Conservation (phyloP, 1,140 invertebrate genomes). For the Ostrea denselamellosa region DNA sequence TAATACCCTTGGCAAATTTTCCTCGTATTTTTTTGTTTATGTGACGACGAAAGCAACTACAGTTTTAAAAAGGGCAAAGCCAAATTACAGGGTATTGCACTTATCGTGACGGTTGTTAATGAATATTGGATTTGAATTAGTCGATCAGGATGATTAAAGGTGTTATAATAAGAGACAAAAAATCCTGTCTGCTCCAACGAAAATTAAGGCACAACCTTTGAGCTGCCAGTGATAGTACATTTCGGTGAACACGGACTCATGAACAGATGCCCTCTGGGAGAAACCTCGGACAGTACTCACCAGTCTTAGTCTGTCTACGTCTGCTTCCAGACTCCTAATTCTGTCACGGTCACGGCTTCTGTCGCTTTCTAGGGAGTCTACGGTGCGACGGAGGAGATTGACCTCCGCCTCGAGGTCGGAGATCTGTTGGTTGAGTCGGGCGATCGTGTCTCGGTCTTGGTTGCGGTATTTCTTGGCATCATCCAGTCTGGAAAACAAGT, state of each 20-base stretch:
- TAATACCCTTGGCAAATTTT: neutral
- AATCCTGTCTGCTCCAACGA: no score
- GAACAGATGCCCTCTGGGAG: no score
- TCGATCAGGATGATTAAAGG: no score
- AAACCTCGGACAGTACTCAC: slow-evolving; percentile 61
- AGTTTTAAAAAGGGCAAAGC: neutral
- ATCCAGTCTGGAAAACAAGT: slow-evolving; percentile 77
- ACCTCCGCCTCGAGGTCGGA: slow-evolving; percentile 81
- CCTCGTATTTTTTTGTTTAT: neutral
- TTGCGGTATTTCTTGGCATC: slow-evolving; percentile 78
- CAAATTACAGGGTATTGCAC: neutral
- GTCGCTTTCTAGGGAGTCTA: slow-evolving; percentile 80
- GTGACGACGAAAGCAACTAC: neutral
- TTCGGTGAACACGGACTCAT: no score
- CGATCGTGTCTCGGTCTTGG: slow-evolving; percentile 79
- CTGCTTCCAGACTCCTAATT: slow-evolving; percentile 78
- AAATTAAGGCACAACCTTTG: no score
- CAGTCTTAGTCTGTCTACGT: slow-evolving; percentile 78
- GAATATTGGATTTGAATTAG: no score
- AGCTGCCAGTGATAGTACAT: no score
- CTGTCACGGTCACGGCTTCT: slow-evolving; percentile 78
- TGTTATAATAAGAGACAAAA: no score
- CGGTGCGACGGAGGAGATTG: slow-evolving; percentile 79
- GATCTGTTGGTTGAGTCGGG: slow-evolving; percentile 79
- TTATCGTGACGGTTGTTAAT: neutral